Evolutionary conservation across 2,113 vertebrate genomes (phyloP).

Genomic region (Halichoerus grypus): DNA sequence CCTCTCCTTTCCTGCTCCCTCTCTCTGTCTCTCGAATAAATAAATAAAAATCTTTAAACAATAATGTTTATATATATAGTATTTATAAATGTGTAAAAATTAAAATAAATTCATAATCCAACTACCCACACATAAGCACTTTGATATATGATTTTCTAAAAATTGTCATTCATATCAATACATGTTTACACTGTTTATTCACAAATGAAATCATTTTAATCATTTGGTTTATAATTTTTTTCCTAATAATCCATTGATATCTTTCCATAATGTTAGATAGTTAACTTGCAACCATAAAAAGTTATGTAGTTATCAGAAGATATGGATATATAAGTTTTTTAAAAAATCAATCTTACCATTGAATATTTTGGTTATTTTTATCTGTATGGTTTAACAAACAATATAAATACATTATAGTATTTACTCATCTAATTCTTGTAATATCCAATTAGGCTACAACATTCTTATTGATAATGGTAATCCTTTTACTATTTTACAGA

Average conservation of each 20-base stretch:
- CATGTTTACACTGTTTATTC: not conserved
- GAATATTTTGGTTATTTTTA: conserved; percentile 17
- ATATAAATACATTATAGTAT: not conserved
- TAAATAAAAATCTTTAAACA: not conserved
- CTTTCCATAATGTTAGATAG: not conserved
- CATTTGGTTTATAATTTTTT: not conserved
- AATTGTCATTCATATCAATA: not conserved
- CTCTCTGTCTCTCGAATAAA: not conserved
- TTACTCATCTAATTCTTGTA: conserved; percentile 36
- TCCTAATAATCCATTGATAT: not conserved
- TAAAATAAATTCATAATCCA: not conserved
- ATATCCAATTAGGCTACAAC: not conserved
- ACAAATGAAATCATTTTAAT: not conserved
- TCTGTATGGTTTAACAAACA: not conserved
- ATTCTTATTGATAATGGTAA: not conserved
- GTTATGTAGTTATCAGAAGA: not conserved
- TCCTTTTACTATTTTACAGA: not conserved
- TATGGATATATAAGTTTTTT: not conserved
- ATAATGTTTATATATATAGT: not conserved
- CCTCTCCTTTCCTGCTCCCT: not conserved
- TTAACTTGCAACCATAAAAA: not conserved
- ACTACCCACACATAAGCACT: not conserved
- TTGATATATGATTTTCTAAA: not conserved
- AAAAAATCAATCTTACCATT: not conserved
- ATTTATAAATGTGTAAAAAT: not conserved